phyloP scores from a whole-genome alignment of 92 coral and sea anemone genomes.

The Blastomussa wellsi region DNA sequence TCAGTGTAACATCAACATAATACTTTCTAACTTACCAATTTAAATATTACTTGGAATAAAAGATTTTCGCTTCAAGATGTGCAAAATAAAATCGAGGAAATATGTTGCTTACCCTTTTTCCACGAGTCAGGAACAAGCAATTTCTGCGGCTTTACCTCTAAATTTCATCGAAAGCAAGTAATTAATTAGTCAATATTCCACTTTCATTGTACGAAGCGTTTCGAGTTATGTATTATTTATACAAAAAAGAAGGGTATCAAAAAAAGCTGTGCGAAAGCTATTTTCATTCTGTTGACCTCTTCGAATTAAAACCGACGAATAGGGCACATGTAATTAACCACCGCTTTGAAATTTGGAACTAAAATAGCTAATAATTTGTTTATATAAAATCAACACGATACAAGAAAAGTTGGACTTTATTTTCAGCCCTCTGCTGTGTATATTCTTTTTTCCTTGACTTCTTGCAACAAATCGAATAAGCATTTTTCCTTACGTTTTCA shows the following conservation, averaged over 20 bases:
- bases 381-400: neutral
- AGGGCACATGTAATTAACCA: slow-evolving; percentile 10
- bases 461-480: neutral
- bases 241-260: neutral
- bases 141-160: neutral
- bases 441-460: neutral
- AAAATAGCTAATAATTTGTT: slow-evolving; percentile 10
- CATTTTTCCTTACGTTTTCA: neutral
- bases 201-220: neutral
- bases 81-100: neutral
- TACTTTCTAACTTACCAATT: neutral
- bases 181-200: neutral
- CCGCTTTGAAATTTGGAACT: slow-evolving; percentile 4
- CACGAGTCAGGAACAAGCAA: neutral
- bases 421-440: neutral
- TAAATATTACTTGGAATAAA: neutral
- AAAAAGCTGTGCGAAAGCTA: neutral
- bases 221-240: slow-evolving; percentile 16
- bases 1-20: neutral
- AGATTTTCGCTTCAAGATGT: neutral
- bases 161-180: neutral
- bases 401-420: neutral
- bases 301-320: slow-evolving; percentile 16
- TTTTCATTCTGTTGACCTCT: neutral
- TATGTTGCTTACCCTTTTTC: neutral